These are phyloP conservation scores for Cantharis rufa DNA, from an alignment of 2,888 invertebrate genomes.

Conservation along the genomic window DNA sequence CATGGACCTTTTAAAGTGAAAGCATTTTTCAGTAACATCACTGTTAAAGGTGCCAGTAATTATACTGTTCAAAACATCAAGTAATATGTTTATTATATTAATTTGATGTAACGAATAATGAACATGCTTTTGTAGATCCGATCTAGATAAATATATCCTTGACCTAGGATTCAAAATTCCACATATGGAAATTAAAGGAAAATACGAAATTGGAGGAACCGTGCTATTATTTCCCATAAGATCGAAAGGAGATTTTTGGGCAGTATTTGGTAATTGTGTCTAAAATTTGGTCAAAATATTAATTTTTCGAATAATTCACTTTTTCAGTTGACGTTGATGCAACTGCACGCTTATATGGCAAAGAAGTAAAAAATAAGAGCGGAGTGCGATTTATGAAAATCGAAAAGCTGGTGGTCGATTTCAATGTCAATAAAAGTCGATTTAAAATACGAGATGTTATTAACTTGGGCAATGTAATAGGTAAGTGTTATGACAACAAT, in stretches of 20 bases:
- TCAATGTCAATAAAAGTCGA: constrained; percentile 69
- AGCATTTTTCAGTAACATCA: constrained; percentile 75
- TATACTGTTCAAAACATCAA: constrained; percentile 72
- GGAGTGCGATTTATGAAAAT: constrained; percentile 70
- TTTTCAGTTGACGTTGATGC: constrained; percentile 71
- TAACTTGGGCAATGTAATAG: constrained; percentile 77
- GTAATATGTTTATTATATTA: constrained; percentile 52
- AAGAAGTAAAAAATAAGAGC: constrained; percentile 63
- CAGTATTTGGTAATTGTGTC: constrained; percentile 67
- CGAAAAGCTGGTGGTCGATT: constrained; percentile 70
- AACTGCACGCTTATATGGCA: constrained; percentile 71
- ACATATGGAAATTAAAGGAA: constrained; percentile 73
- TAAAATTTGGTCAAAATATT: not conserved
- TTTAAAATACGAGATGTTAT: constrained; percentile 74
- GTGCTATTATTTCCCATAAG: constrained; percentile 78
- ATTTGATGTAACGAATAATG: not conserved
- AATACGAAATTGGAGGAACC: constrained; percentile 77
- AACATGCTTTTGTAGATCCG: constrained; percentile 56
- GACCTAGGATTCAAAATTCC: constrained; percentile 68
- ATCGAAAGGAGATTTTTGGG: constrained; percentile 81
- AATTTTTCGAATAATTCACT: not conserved
- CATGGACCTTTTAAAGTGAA: constrained; percentile 75
- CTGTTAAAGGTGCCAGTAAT: constrained; percentile 76
- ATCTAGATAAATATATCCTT: constrained; percentile 64
- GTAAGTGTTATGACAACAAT: constrained; percentile 52